These are phyloP conservation scores for Nasonovia ribisnigri DNA, from an alignment of 2,888 invertebrate genomes.

Conservation along the genomic window DNA sequence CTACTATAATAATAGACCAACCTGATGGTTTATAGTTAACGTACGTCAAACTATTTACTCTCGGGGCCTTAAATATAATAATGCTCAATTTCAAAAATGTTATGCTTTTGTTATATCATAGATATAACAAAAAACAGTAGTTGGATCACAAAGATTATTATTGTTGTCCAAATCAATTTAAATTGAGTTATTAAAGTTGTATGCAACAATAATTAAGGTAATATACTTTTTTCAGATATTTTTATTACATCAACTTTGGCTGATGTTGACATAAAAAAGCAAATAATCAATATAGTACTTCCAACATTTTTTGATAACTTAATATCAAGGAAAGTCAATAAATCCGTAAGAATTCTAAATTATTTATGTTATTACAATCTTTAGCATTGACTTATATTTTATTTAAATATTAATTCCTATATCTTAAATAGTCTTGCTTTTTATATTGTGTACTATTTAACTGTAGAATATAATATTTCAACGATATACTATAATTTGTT, in stretches of 20 bases:
- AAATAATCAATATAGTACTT: constrained; percentile 27
- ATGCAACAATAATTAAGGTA: background rate
- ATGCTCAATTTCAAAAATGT: background rate
- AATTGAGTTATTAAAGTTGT: background rate
- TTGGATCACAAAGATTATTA: background rate
- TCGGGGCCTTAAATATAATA: background rate
- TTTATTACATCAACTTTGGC: constrained; percentile 53
- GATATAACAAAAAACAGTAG: no score
- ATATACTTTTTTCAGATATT: constrained; percentile 18
- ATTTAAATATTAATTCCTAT: background rate
- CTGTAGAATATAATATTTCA: background rate
- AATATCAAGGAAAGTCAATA: constrained; percentile 41
- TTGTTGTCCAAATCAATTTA: background rate
- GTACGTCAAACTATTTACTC: background rate
- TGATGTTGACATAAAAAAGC: constrained; percentile 53
- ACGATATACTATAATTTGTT: background rate
- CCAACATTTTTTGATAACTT: constrained; percentile 60
- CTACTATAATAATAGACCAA: no score
- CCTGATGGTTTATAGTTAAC: background rate
- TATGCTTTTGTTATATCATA: background rate
- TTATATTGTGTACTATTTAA: background rate
- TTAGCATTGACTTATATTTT: background rate
- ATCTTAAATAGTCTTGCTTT: background rate
- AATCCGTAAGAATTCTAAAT: constrained; percentile 31
- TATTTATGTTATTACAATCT: background rate